These are phyloP conservation scores for Luffia ferchaultella DNA, from an alignment of 2,888 invertebrate species.

Conservation along the genomic window DNA sequence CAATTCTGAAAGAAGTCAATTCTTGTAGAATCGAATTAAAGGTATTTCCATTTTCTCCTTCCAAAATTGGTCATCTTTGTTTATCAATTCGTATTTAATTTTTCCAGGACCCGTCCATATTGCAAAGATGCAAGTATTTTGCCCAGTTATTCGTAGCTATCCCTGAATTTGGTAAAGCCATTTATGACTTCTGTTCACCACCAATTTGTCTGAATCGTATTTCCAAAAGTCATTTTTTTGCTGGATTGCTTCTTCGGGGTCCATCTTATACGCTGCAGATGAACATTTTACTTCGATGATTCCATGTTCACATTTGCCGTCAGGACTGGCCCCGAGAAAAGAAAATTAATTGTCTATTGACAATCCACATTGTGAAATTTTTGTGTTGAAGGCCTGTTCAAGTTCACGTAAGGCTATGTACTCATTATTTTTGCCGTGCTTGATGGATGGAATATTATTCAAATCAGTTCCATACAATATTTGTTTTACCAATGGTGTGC, in stretches of 20 bases:
- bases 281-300: conserved; percentile 10
- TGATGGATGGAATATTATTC: conserved; percentile 8
- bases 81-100: conserved; percentile 10
- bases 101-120: conserved; percentile 11
- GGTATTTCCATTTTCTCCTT: conserved; percentile 1
- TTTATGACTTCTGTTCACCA: conserved; percentile 2
- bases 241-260: conserved; percentile 8
- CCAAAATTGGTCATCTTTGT: conserved; percentile 13
- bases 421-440: conserved; percentile 12
- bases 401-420: conserved; percentile 9
- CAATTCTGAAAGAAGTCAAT: conserved; percentile 8
- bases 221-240: conserved; percentile 8
- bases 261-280: conserved; percentile 5
- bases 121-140: conserved; percentile 6
- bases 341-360: conserved; percentile 10
- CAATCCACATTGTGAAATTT: conserved; percentile 10
- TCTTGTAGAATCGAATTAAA: conserved; percentile 6
- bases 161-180: conserved; percentile 11
- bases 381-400: conserved; percentile 6
- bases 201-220: not conserved
- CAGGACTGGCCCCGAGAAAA: conserved; percentile 12
- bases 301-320: conserved; percentile 8
- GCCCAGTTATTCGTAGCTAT: conserved; percentile 9
- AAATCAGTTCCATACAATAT: conserved; percentile 5
- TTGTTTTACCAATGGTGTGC: conserved; percentile 7